These are phyloP conservation scores for Thunnus albacares DNA, from an alignment of 2,797 vertebrate species.

Conservation along the genomic window DNA sequence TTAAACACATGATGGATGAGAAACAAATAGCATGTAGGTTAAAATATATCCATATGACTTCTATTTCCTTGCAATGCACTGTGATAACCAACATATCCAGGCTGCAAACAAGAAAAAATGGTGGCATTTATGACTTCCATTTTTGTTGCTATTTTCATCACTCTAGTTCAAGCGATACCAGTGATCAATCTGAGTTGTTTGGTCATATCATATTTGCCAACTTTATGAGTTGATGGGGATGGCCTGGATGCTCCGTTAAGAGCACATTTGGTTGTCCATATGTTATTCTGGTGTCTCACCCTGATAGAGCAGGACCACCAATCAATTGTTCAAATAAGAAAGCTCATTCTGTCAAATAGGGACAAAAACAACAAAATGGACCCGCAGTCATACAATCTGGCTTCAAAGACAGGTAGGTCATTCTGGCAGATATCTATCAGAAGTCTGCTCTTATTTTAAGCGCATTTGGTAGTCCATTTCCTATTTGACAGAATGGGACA, in stretches of 20 bases:
- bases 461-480: not conserved
- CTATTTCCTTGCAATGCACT: not conserved
- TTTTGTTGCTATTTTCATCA: not conserved
- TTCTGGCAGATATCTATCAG: not conserved
- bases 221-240: slow-evolving; percentile 6
- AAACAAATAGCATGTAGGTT: not conserved
- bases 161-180: not conserved
- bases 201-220: slow-evolving; percentile 8
- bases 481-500: not conserved
- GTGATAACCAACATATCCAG: not conserved
- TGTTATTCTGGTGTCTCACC: not conserved
- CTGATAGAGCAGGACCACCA: too few relatives aligned
- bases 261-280: too few relatives aligned
- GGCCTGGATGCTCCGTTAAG: slow-evolving; percentile 13
- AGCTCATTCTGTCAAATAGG: not conserved
- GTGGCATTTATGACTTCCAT: not conserved
- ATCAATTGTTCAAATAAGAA: not conserved
- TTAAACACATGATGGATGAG: not conserved
- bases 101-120: not conserved
- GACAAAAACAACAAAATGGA: not conserved
- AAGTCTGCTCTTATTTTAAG: not conserved
- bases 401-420: not conserved
- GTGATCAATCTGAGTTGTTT: slow-evolving; percentile 3
- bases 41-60: slow-evolving; percentile 1
- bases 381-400: not conserved